Evolutionary conservation across 1,140 invertebrate genomes (phyloP), one percentile per base, ranked within the genome.

Genomic region (Pinna nobilis): DNA sequence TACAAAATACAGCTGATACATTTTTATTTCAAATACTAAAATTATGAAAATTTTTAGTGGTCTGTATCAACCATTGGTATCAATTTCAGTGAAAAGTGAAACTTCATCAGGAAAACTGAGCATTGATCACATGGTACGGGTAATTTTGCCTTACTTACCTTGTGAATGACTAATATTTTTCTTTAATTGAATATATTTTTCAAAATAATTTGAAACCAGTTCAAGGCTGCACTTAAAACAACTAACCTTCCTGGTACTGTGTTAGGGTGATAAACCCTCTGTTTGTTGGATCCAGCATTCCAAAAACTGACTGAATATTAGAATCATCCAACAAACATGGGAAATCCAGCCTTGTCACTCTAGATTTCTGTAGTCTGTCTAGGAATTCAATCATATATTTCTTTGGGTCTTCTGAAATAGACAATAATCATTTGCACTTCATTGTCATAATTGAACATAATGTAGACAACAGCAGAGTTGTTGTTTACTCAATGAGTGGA

Each of bases 211-310:
- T 39, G 41, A 20, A 18, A 64, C 20, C 2, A 57, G 7, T 41
- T 25, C 28, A 33, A 11, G 11, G 33, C 25, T 25, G 3, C 65
- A 44, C 30, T 63, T 2, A 33, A 28, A 61, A 18, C 20, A 35
- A 47, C 65, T 30, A 75, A 86, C 84, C 82, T 78, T 83, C 82
- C 59, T 53, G 47, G 55, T 87, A 87, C 69, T 87, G 85, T 64
- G 82, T 68, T n/a, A 79, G 39, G 39, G 79, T 81, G 28, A 87
- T 79, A 64, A 59, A 80, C 23, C 85, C 85, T 28, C 74, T 69
- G 2, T 77, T 76, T 32, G 83, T 86, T 6, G 84, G 85, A 70
- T 87, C 85, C 39, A 87, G 55, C 85, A 87, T 87, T 15, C 82
- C 81, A 81, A 84, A 87, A 2, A 87, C 70, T 23, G 86, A 84